A percentile compares a stretch with the other conserved stretches of the same genome.
phyloP scores from a whole-genome alignment of 2,113 vertebrate species.

The Phoenicopterus ruber region DNA sequence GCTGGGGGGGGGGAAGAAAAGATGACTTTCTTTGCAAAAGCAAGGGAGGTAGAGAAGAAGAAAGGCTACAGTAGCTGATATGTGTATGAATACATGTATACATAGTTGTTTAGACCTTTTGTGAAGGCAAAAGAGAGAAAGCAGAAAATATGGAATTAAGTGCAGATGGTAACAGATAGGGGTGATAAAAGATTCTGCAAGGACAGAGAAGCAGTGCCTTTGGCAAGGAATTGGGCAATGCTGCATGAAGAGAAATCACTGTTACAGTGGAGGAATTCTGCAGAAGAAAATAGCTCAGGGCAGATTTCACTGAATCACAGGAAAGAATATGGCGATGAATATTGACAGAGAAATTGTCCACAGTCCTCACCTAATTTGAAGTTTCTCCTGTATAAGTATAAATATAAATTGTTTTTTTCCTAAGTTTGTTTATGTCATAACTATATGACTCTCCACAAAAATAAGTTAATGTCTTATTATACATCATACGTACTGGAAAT shows the following conservation, averaged over 20 bases:
- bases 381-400: background rate
- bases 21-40: background rate
- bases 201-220: background rate
- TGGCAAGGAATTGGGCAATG: background rate
- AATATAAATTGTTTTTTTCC: background rate
- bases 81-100: background rate
- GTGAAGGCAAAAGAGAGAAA: background rate
- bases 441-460: background rate
- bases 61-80: background rate
- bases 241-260: background rate
- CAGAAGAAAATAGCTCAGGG: background rate
- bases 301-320: background rate
- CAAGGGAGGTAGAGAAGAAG: background rate
- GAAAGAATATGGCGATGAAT: background rate
- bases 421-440: background rate
- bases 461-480: background rate
- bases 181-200: background rate
- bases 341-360: background rate
- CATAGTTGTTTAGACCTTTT: background rate
- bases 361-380: background rate
- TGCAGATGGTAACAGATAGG: background rate
- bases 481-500: background rate
- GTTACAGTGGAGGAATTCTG: background rate
- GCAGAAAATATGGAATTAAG: background rate
- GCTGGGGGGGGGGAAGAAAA: background rate